Evolutionary conservation across 2,113 vertebrate genomes (phyloP), one percentile per base, ranked within the genome.

Genomic region (Tichodroma muraria): DNA sequence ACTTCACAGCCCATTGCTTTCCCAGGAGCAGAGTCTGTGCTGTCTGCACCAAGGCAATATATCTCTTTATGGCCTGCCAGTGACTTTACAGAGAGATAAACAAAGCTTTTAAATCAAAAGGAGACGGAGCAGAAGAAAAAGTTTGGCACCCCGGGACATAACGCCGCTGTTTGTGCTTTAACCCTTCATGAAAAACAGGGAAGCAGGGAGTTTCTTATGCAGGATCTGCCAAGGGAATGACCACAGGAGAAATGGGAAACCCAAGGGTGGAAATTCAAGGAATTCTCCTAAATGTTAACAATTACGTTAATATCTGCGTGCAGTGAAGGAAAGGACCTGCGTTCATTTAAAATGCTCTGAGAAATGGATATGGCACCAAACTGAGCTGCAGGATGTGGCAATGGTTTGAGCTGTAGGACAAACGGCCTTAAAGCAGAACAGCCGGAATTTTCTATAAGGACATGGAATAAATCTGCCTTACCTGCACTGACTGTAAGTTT

Each of bases 101-200:
- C 86, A 97, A 97, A 96, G 94, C 82, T 53, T 78, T 96, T 97
- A 97, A 97, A 97, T 97, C 97, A 97, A 88, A 82, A 94, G 82
- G 86, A 81, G 83, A 81, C 0, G 7, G 65, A 95, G 83, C 77
- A 94, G 59, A 92, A 94, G 95, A 85, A 89, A 91, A 88, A 56
- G 52, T 70, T 90, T 94, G 90, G 94, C 86, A 91, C 94, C 85
- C 92, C 80, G 84, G 85, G 83, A 94, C 71, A 45, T 42, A 52
- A 63, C 0, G 19, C 60, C 0, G 3, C 88, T 92, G 71, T 87
- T 93, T 87, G 71, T 80, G 93, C 70, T 80, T 97, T 96, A 97
- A 93, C 84, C 66, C 90, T 95, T 96, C 83, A 35, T 8, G 27
- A 92, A 57, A 78, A 92, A 71, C 45, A 80, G 66, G 65, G 82